A percentile compares a stretch with the other conserved stretches of the same genome.
These are phyloP conservation scores for Dione vanillae DNA, from an alignment of 2,888 invertebrate species.

Conservation along the genomic window DNA sequence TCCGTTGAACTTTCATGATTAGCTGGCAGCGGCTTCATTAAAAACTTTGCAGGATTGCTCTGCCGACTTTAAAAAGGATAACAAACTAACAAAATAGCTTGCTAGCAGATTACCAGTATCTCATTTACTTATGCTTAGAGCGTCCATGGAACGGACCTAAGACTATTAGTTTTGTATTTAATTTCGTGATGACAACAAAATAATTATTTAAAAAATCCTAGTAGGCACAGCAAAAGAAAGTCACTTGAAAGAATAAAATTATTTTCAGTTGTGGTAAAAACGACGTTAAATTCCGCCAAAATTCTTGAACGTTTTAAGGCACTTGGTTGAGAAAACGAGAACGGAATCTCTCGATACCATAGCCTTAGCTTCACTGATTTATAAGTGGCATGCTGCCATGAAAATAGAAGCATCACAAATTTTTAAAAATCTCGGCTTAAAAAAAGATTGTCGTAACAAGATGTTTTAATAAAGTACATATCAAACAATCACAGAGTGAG, in stretches of 20 bases:
- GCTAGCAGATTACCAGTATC: neutral
- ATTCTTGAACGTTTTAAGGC: no score
- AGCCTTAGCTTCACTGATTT: neutral
- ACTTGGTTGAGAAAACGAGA: no score
- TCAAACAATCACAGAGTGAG: neutral
- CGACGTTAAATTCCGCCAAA: no score
- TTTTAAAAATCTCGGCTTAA: neutral
- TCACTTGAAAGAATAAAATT: no score
- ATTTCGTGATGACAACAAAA: neutral
- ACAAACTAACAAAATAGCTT: constrained; percentile 6
- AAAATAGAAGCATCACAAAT: neutral
- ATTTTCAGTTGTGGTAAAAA: no score
- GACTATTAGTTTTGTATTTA: neutral
- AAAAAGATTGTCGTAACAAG: neutral
- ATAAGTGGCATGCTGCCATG: neutral
- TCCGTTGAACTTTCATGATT: constrained; percentile 17
- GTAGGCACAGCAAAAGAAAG: no score
- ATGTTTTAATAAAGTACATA: neutral
- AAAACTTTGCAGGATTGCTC: constrained; percentile 12
- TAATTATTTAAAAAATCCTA: no score
- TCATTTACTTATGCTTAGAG: neutral
- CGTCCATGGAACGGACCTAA: neutral
- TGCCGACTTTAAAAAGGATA: constrained; percentile 2
- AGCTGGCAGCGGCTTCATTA: constrained; percentile 22
- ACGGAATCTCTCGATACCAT: neutral